These are phyloP conservation scores for Acrobasis suavella DNA, from an alignment of 2,888 invertebrate species.

Conservation along the genomic window DNA sequence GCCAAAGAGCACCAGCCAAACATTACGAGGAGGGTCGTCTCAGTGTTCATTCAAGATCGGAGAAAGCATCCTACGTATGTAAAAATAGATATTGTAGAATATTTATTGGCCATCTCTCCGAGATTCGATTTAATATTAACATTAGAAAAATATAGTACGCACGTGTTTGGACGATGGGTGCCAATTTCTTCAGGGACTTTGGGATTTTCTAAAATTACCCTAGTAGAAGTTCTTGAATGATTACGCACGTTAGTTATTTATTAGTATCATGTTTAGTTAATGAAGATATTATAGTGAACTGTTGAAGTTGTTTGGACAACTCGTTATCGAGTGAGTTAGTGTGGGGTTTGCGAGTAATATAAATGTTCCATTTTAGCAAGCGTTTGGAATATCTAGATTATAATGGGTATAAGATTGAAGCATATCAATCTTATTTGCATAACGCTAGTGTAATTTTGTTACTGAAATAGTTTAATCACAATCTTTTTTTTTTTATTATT, in stretches of 20 bases:
- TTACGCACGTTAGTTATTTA: slow-evolving; percentile 15
- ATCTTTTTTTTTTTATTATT: too few relatives aligned
- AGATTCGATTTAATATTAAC: slow-evolving; percentile 78
- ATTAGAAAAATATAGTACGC: slow-evolving; percentile 71
- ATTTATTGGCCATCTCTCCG: slow-evolving; percentile 76
- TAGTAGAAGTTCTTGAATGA: slow-evolving; percentile 18
- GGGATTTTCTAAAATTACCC: slow-evolving; percentile 35
- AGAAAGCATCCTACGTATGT: slow-evolving; percentile 78
- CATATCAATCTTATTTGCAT: neutral
- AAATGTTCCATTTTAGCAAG: neutral
- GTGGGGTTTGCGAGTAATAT: slow-evolving; percentile 8
- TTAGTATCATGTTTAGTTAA: slow-evolving; percentile 10
- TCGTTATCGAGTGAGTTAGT: slow-evolving; percentile 13
- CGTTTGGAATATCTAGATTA: neutral
- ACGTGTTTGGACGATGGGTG: slow-evolving; percentile 57
- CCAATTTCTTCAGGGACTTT: slow-evolving; percentile 51
- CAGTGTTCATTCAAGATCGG: slow-evolving; percentile 78
- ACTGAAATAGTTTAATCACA: too few relatives aligned
- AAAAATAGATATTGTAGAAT: slow-evolving; percentile 77
- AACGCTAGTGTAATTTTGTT: too few relatives aligned
- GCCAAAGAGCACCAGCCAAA: slow-evolving; percentile 52
- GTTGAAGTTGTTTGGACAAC: slow-evolving; percentile 4
- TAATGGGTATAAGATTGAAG: neutral
- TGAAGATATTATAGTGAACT: slow-evolving; percentile 2
- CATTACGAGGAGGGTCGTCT: slow-evolving; percentile 75